Conservation (phyloP, 35 echinoderm and acorn worm species). For the Apostichopus parvimensis region DNA sequence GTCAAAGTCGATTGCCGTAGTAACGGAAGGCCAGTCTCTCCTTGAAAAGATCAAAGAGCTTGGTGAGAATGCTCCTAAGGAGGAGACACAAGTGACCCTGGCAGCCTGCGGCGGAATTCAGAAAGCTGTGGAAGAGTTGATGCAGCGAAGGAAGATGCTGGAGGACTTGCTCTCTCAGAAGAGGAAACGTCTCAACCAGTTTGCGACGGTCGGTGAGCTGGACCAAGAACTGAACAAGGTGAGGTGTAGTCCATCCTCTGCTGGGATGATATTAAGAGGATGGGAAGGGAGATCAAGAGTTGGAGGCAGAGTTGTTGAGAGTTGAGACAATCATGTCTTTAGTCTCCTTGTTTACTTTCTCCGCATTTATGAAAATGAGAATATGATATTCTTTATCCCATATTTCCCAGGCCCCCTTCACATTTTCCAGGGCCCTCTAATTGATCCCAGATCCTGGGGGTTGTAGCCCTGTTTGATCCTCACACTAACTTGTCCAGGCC, state of each 20-base stretch:
- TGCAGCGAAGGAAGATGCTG: slow-evolving; percentile 65
- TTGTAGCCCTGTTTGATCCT: no score
- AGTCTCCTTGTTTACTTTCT: no score
- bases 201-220: slow-evolving; percentile 62
- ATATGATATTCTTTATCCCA: no score
- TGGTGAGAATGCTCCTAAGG: slow-evolving; percentile 45
- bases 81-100: slow-evolving; percentile 60
- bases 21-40: slow-evolving; percentile 81
- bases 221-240: slow-evolving; percentile 85
- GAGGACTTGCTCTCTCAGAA: slow-evolving; percentile 79
- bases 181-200: slow-evolving; percentile 78
- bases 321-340: neutral
- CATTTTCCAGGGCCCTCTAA: no score
- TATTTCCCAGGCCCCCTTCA: no score
- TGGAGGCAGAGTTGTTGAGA: neutral
- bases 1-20: slow-evolving; percentile 72
- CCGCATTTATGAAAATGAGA: no score
- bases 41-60: slow-evolving; percentile 76
- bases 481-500: no score
- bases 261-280: neutral
- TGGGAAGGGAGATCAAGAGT: neutral
- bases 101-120: slow-evolving; percentile 81
- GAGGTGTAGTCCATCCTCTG: neutral
- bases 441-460: no score
- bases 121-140: slow-evolving; percentile 73